Evolutionary conservation across 2,888 invertebrate species (phyloP).

Genomic region (Physocephala rufipes): DNA sequence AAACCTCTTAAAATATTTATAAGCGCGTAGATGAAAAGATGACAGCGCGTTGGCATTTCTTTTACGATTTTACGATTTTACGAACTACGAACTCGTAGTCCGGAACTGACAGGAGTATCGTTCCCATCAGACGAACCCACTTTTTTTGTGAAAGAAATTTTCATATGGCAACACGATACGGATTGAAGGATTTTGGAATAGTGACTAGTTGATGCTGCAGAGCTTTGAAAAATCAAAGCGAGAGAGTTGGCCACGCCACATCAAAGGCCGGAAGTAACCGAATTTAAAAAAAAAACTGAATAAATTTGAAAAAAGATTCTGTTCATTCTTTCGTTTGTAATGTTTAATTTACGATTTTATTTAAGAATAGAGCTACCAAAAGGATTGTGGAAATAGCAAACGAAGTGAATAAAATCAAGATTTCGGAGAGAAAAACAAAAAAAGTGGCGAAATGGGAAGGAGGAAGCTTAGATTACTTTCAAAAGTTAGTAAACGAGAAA

Average conservation of each 20-base stretch:
- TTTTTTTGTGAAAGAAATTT: too few species aligned
- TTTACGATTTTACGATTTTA: too few species aligned
- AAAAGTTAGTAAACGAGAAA: conserved; percentile 5
- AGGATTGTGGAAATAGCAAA: conserved; percentile 12
- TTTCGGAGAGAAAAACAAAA: conserved; percentile 36
- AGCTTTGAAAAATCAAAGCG: not conserved
- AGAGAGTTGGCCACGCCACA: not conserved
- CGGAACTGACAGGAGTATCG: conserved; percentile 30
- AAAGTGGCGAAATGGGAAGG: conserved; percentile 38
- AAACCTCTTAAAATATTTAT: conserved; percentile 61
- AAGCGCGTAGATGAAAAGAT: conserved; percentile 43
- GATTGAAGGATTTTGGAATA: not conserved
- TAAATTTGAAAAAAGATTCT: too few species aligned
- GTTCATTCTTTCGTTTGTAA: too few species aligned
- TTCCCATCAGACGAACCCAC: too few species aligned
- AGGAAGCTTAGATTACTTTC: conserved; percentile 14
- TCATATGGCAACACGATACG: too few species aligned
- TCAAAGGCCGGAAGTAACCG: not conserved
- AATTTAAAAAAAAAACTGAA: too few species aligned
- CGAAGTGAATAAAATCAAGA: conserved; percentile 16
- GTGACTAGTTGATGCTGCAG: conserved; percentile 31
- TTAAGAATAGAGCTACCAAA: not conserved
- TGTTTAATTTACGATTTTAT: too few species aligned
- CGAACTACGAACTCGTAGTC: conserved; percentile 11
- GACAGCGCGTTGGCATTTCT: conserved; percentile 41